Base-by-base conservation (phyloP, 2,113 vertebrate species). In the Zapus hudsonius region DNA sequence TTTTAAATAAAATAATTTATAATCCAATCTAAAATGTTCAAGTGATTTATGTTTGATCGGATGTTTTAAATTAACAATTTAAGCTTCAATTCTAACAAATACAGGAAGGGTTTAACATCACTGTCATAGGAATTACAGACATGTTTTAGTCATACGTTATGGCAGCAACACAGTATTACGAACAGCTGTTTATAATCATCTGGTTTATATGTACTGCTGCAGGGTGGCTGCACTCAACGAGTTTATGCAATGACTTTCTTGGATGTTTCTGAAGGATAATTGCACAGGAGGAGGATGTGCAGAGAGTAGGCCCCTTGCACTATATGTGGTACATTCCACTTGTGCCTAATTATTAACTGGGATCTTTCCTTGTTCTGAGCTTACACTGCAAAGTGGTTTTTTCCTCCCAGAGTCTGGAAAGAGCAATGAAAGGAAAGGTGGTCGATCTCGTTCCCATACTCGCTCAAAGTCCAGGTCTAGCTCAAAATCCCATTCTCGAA, bases 201-300 rank as follows among this genome's bases (percentile, higher is more conserved):
- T 98, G 98, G 95, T 98, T 98, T 98, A 97, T 98, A 98, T 98
- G 98, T 98, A 98, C 98, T 98, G 98, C 98, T 98, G 98, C 98
- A 98, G 98, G 98, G 93, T 98, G 98, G 97, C 98, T 98, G 98
- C 98, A 98, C 98, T 98, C 98, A 98, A 97, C 95, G 97, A 98
- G 98, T 98, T 98, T 98, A 96, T 98, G 98, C 98, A 98, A 98
- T 98, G 98, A 98, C 98, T 98, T 98, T 98, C 97, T 98, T 98
- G 98, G 98, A 98, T 98, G 97, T 98, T 98, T 98, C 98, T 98
- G 96, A 98, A 98, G 98, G 98, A 98, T 98, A 98, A 98, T 98
- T 97, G 98, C 97, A 98, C 97, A 98, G 98, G 98, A 98, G 98
- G 97, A 98, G 98, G 98, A 98, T 98, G 96, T 98, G 95, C 98